These are phyloP conservation scores for Ridgeia piscesae DNA, from an alignment of 1,140 invertebrate species.

Conservation along the genomic window DNA sequence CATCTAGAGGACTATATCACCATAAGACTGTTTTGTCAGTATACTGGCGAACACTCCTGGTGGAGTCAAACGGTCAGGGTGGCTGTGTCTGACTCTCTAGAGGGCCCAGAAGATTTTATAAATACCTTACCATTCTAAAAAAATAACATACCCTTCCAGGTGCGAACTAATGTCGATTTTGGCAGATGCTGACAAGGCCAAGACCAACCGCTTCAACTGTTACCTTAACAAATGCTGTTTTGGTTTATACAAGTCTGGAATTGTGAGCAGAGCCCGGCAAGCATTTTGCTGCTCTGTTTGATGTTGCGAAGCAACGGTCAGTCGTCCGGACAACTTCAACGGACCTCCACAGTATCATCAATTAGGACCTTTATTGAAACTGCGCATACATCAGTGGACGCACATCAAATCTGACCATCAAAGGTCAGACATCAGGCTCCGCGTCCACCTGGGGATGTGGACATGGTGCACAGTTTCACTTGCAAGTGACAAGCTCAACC, in stretches of 20 bases:
- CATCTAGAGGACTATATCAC: too few relatives aligned
- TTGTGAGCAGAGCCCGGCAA: not conserved
- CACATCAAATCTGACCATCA: not conserved
- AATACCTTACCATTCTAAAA: too few relatives aligned
- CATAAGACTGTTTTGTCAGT: too few relatives aligned
- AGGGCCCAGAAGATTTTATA: too few relatives aligned
- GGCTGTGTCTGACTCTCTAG: too few relatives aligned
- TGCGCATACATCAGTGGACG: not conserved
- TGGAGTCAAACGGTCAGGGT: too few relatives aligned
- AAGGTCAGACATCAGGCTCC: not conserved
- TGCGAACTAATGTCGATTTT: not conserved
- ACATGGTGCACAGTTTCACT: not conserved
- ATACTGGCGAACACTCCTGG: too few relatives aligned
- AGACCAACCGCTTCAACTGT: not conserved
- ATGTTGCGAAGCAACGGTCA: not conserved
- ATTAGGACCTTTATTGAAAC: not conserved
- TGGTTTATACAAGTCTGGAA: not conserved
- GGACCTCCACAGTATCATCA: not conserved
- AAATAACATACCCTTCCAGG: too few relatives aligned
- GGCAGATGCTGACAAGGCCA: not conserved
- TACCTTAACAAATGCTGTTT: not conserved
- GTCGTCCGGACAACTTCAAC: not conserved
- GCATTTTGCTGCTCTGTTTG: not conserved
- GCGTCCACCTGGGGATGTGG: not conserved
- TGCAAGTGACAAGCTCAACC: not conserved